Evolutionary conservation across 2,797 vertebrate species (phyloP).

Genomic region (Acomys russatus): DNA sequence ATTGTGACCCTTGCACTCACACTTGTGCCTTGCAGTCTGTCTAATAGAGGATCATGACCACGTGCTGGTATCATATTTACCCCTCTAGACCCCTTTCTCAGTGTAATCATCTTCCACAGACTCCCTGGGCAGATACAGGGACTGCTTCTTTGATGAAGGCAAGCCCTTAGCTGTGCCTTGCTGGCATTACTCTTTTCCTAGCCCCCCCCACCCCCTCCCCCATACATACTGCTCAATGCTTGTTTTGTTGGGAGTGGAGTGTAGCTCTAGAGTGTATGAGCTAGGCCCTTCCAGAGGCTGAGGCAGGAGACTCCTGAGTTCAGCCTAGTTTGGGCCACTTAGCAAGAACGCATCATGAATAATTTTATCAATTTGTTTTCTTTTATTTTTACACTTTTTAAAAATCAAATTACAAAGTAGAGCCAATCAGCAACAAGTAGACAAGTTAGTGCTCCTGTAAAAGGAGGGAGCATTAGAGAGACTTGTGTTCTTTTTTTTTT

Average conservation of each 20-base stretch:
- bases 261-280: neutral
- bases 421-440: constrained; percentile 46
- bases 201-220: too few relatives aligned
- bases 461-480: constrained; percentile 1
- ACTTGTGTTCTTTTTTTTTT: constrained; percentile 55
- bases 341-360: neutral
- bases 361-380: neutral
- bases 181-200: neutral
- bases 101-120: neutral
- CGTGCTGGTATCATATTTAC: neutral
- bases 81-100: neutral
- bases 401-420: neutral
- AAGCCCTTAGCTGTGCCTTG: neutral
- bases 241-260: neutral
- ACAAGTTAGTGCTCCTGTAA: constrained; percentile 54
- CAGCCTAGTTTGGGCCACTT: neutral
- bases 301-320: neutral
- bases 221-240: neutral
- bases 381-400: neutral
- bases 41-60: neutral
- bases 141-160: neutral
- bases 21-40: neutral
- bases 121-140: neutral
- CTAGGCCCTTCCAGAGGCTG: neutral
- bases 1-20: neutral